Evolutionary conservation across 2,888 invertebrate genomes (phyloP), one percentile per base, ranked within the genome.

Genomic region (Habroteleia sp.): DNA sequence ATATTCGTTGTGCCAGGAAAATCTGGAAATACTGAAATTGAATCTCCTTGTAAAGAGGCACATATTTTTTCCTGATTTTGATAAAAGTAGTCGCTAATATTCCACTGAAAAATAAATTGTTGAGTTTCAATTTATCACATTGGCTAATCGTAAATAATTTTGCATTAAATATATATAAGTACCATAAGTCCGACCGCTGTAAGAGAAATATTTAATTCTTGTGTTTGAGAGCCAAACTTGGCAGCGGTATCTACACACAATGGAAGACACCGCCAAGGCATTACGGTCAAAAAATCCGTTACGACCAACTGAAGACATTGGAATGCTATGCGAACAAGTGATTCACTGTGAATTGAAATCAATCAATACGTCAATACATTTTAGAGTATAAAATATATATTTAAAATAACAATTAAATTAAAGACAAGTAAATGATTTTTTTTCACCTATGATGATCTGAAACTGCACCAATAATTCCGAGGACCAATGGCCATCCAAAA

Each of bases 121-220:
- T n/a, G n/a, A n/a, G n/a, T n/a, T n/a, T n/a, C n/a, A n/a, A n/a
- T n/a, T n/a, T n/a, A n/a, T n/a, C n/a, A n/a, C n/a, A n/a, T n/a
- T n/a, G n/a, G n/a, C n/a, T n/a, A n/a, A n/a, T n/a, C n/a, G n/a
- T n/a, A n/a, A n/a, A n/a, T n/a, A n/a, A n/a, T n/a, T n/a, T n/a
- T n/a, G n/a, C n/a, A n/a, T n/a, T n/a, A n/a, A n/a, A n/a, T n/a
- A 25, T 42, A 17, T 42, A 3, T 14, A 27, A 4, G 6, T 88
- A 97, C 97, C 96, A 98, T 95, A 50, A 98, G 91, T 10, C 98
- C 98, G 50, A 99, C 96, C 33, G 99, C 98, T 2, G 98, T 98
- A 31, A 99, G 91, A 17, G 97, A 97, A 85, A 99, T 98, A 89
- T 99, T 99, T 52, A 99, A 91, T 89, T 99, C 98, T 87, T 96